phyloP scores from a whole-genome alignment of 2,797 vertebrate species.

The Schizopygopsis pylzovi region DNA sequence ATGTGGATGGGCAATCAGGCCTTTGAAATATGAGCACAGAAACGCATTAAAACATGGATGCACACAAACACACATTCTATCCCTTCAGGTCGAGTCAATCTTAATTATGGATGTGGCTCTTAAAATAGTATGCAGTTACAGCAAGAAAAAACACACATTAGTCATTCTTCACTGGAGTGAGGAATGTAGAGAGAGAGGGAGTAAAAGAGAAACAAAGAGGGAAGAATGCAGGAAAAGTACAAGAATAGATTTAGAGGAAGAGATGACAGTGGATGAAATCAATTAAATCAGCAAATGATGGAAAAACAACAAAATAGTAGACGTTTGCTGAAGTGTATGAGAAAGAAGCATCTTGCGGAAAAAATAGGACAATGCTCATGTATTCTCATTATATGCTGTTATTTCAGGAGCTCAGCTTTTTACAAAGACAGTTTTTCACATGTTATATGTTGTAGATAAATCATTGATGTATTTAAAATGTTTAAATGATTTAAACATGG shows the following conservation, averaged over 20 bases:
- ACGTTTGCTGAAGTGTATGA: background rate
- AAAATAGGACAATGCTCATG: background rate
- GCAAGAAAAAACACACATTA: slow-evolving; percentile 70
- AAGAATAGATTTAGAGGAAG: background rate
- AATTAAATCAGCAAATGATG: slow-evolving; percentile 1
- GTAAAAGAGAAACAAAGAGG: slow-evolving; percentile 13
- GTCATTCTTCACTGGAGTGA: slow-evolving; percentile 68
- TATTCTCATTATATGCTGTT: background rate
- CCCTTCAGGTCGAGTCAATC: slow-evolving; percentile 67
- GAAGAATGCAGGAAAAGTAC: background rate
- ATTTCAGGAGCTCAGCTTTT: background rate
- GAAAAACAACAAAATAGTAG: background rate
- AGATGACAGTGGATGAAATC: slow-evolving; percentile 9
- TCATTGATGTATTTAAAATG: background rate
- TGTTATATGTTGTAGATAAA: background rate
- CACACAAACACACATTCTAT: slow-evolving; percentile 53
- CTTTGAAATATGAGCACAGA: slow-evolving; percentile 11
- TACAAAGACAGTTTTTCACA: background rate
- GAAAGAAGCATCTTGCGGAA: background rate
- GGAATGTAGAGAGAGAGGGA: slow-evolving; percentile 26
- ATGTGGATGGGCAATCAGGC: background rate
- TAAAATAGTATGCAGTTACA: slow-evolving; percentile 73
- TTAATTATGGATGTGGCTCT: slow-evolving; percentile 77
- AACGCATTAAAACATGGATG: slow-evolving; percentile 35
- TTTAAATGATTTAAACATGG: background rate